A percentile compares a stretch with the other conserved stretches of the same genome.
Evolutionary conservation across 2,113 vertebrate species (phyloP).

Genomic region (Alligator mississippiensis): DNA sequence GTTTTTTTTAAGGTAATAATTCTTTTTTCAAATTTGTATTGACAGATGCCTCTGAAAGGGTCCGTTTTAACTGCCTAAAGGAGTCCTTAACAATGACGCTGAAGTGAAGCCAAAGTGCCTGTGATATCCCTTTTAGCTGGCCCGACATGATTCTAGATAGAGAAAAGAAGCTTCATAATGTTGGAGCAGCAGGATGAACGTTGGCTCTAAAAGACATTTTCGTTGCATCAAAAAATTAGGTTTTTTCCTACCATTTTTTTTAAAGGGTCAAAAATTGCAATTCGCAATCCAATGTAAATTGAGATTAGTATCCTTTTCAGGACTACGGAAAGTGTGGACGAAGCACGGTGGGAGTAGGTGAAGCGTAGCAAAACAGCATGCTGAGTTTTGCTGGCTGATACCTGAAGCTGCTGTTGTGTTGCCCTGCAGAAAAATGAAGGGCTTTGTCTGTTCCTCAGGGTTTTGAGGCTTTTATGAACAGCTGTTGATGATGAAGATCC

Average conservation of each 20-base stretch:
- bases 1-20: neutral
- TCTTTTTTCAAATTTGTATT: neutral
- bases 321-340: no score
- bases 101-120: neutral
- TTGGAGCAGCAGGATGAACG: neutral
- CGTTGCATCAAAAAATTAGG: no score
- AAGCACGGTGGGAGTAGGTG: neutral
- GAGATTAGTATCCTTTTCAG: no score
- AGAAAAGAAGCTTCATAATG: neutral
- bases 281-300: no score
- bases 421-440: neutral
- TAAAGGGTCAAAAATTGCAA: neutral
- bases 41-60: neutral
- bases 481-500: neutral
- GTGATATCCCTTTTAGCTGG: neutral
- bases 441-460: rapidly evolving
- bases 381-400: neutral
- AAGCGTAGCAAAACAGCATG: neutral
- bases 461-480: rapidly evolving
- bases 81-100: neutral
- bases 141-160: neutral
- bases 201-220: neutral
- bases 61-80: neutral
- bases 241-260: neutral
- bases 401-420: neutral